A percentile compares a stretch with the other conserved stretches of the same genome.
Evolutionary conservation across 2,113 vertebrate species (phyloP).

Genomic region (Chaetura pelagica): DNA sequence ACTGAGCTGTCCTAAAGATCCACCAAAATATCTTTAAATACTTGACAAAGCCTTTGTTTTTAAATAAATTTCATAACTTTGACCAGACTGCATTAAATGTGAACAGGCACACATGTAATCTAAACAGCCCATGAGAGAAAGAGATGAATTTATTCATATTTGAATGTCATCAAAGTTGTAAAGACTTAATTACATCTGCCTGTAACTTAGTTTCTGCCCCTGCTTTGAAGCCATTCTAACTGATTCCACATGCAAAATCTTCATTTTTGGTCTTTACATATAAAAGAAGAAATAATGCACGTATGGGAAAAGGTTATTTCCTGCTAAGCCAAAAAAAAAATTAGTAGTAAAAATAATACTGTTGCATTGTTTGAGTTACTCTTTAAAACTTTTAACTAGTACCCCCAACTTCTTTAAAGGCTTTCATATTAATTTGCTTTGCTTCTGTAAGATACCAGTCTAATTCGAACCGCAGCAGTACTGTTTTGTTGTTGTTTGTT

Average conservation of each 20-base stretch:
- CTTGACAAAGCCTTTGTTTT: background rate
- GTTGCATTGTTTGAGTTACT: background rate
- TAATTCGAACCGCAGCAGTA: background rate
- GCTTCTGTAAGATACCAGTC: background rate
- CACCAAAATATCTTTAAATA: background rate
- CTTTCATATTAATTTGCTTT: background rate
- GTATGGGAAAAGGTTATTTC: background rate
- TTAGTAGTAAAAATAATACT: background rate
- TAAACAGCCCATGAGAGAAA: background rate
- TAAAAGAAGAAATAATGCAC: background rate
- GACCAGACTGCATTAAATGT: background rate
- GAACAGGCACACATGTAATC: background rate
- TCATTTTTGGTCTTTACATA: background rate
- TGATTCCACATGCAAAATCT: background rate
- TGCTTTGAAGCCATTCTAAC: background rate
- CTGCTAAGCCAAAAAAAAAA: background rate
- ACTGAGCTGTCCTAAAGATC: background rate
- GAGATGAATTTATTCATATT: background rate
- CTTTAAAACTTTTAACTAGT: background rate
- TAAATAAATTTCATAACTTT: background rate
- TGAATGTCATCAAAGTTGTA: background rate
- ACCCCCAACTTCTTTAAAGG: background rate
- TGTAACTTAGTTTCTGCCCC: background rate
- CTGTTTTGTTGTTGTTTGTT: too few species aligned
- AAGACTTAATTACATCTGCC: background rate